phyloP scores from a whole-genome alignment of 2,113 vertebrate genomes.

The Cheirogaleus medius region DNA sequence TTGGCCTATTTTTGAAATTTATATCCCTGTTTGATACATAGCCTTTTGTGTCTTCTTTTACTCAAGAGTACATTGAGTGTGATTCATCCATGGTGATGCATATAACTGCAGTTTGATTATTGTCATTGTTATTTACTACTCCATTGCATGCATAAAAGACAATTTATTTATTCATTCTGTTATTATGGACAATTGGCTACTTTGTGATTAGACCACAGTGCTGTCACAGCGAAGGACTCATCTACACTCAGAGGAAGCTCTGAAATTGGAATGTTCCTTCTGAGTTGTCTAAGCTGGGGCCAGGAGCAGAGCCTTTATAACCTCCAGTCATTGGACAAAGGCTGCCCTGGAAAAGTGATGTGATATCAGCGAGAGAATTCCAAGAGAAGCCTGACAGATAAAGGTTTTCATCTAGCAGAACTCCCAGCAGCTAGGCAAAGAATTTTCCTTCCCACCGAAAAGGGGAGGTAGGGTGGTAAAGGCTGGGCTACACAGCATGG shows the following conservation, averaged over 20 bases:
- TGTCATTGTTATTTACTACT: background rate
- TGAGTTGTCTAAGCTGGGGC: too few relatives aligned
- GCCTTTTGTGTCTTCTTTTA: background rate
- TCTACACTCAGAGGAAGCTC: background rate
- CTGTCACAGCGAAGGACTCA: background rate
- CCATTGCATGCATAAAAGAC: background rate
- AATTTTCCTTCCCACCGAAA: background rate
- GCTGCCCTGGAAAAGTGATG: background rate
- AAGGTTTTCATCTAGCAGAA: background rate
- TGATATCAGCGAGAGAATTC: background rate
- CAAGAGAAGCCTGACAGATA: background rate
- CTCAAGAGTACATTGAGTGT: background rate
- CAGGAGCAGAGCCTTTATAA: background rate
- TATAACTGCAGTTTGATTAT: background rate
- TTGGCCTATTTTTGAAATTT: background rate
- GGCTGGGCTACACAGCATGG: background rate
- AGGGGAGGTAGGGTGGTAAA: background rate
- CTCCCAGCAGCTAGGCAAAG: background rate
- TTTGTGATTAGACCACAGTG: background rate
- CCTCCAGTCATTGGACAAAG: background rate
- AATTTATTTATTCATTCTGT: background rate
- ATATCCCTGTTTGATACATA: background rate
- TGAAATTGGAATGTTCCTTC: background rate
- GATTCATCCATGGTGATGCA: background rate
- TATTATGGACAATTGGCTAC: background rate